These are phyloP conservation scores for Cataglyphis rosenhaueri DNA, from an alignment of 2,888 invertebrate species.

Conservation along the genomic window DNA sequence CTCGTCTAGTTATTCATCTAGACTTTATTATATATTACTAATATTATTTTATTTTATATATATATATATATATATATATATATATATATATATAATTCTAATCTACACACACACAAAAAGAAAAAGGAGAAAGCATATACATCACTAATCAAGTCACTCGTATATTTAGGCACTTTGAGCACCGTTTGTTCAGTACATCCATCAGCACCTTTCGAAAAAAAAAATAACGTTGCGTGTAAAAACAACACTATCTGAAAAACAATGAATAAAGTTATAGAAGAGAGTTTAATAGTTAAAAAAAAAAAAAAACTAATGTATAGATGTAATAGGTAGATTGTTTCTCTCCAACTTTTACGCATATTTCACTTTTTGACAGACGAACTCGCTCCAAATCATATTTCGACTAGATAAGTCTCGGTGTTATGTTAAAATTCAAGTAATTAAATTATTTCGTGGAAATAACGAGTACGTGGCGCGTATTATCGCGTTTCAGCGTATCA, in stretches of 20 bases:
- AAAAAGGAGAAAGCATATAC: constrained; percentile 64
- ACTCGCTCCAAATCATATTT: constrained; percentile 58
- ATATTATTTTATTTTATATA: constrained; percentile 64
- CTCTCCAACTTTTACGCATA: constrained; percentile 55
- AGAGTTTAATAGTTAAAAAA: constrained; percentile 35
- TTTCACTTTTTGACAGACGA: constrained; percentile 56
- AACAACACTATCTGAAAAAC: constrained; percentile 25
- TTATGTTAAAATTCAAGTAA: constrained; percentile 63
- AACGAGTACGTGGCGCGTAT: constrained; percentile 51
- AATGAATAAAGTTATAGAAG: constrained; percentile 43
- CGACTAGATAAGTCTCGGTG: constrained; percentile 60
- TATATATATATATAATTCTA: constrained; percentile 68
- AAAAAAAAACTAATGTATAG: constrained; percentile 50
- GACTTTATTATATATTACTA: constrained; percentile 77
- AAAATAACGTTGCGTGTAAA: constrained; percentile 59
- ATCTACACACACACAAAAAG: constrained; percentile 58
- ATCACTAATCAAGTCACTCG: constrained; percentile 68
- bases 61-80: constrained; percentile 59
- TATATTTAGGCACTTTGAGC: constrained; percentile 73
- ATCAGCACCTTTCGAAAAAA: constrained; percentile 64
- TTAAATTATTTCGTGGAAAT: constrained; percentile 65
- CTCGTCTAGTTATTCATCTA: constrained; percentile 79
- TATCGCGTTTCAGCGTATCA: constrained; percentile 62
- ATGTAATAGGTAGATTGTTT: constrained; percentile 50
- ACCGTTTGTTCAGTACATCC: constrained; percentile 76